phyloP scores from a whole-genome alignment of 2,888 invertebrate genomes.

The Drosophila anceps region DNA sequence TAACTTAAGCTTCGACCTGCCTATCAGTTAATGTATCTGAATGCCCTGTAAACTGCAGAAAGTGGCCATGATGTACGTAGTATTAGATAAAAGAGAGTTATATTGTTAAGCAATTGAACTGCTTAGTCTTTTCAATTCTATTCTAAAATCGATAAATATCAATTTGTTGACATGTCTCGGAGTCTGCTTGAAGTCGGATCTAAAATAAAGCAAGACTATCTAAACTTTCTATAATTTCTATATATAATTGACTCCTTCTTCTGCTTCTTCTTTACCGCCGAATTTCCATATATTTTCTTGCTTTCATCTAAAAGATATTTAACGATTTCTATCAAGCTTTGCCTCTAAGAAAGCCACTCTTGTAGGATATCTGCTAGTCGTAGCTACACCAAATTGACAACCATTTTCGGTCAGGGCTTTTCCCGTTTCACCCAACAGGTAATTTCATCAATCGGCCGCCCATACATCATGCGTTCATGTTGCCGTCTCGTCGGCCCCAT shows the following conservation, averaged over 20 bases:
- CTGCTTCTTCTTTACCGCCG: not conserved
- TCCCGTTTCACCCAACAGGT: conserved; percentile 8
- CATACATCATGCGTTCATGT: conserved; percentile 45
- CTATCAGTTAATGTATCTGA: conserved; percentile 32
- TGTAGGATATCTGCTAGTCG: not conserved
- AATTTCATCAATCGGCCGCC: conserved; percentile 46
- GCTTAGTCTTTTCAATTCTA: not conserved
- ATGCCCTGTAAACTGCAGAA: conserved; percentile 1
- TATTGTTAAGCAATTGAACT: not conserved
- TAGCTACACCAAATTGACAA: not conserved
- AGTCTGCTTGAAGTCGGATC: not conserved
- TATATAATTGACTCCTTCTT: not conserved
- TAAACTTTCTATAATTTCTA: not conserved
- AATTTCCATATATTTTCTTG: not conserved
- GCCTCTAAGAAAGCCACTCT: not conserved
- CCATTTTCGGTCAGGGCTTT: conserved; percentile 19
- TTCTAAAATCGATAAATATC: conserved; percentile 1
- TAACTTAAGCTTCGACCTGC: conserved; percentile 21
- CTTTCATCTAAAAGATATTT: not conserved
- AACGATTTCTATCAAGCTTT: not conserved
- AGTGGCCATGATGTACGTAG: not conserved
- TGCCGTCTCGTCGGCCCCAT: conserved; percentile 24
- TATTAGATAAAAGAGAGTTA: not conserved
- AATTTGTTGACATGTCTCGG: not conserved
- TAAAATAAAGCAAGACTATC: not conserved